phyloP scores from a whole-genome alignment of 2,888 invertebrate species.

The Polymixis flavicincta region DNA sequence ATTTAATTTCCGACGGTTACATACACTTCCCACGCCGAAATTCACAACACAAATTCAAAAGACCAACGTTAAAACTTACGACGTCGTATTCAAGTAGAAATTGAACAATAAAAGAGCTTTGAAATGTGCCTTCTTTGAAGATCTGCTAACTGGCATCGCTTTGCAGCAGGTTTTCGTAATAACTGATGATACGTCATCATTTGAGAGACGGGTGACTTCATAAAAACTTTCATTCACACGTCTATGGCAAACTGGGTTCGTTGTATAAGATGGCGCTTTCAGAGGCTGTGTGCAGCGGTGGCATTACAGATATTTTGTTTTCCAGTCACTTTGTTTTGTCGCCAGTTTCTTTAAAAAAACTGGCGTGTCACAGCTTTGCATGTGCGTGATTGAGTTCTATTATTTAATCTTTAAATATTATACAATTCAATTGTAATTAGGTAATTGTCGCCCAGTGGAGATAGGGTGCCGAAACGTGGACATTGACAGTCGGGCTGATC shows the following conservation, averaged over 20 bases:
- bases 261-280: constrained; percentile 37
- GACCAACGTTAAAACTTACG: constrained; percentile 29
- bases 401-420: no score
- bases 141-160: constrained; percentile 49
- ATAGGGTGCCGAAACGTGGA: no score
- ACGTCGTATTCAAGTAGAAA: constrained; percentile 52
- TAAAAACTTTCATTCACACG: constrained; percentile 54
- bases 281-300: constrained; percentile 24
- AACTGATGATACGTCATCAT: constrained; percentile 54
- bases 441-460: no score
- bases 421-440: no score
- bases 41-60: constrained; percentile 40
- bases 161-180: constrained; percentile 41
- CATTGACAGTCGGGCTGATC: no score
- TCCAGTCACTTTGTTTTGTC: not conserved
- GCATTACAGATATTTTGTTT: not conserved
- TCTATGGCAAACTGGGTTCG: constrained; percentile 16
- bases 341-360: not conserved
- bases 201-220: constrained; percentile 39
- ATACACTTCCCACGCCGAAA: constrained; percentile 1
- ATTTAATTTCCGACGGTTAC: not conserved
- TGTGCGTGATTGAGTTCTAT: no score
- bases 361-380: no score
- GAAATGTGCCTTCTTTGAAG: constrained; percentile 33
- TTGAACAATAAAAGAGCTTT: constrained; percentile 46